phyloP scores from a whole-genome alignment of 2,797 vertebrate genomes.

The Sebastes paucispinis region DNA sequence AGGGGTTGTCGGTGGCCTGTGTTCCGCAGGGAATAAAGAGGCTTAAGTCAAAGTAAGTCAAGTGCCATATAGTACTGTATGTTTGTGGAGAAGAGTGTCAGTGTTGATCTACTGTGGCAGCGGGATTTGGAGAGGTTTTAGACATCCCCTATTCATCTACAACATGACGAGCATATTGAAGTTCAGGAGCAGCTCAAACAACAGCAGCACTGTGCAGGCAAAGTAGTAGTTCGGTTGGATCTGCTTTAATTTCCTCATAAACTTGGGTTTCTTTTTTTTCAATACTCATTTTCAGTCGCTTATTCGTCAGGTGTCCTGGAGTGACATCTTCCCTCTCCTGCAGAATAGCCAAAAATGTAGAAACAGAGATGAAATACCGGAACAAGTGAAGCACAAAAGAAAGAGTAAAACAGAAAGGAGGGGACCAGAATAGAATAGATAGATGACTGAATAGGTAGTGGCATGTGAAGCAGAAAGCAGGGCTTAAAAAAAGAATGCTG shows the following conservation, averaged over 20 bases:
- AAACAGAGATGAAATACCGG: not conserved
- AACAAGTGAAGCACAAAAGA: not conserved
- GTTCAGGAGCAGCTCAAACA: not conserved
- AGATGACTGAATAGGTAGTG: constrained; percentile 6
- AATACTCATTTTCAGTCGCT: not conserved
- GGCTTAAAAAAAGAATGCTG: not conserved
- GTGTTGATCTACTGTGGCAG: not conserved
- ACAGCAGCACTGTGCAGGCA: not conserved
- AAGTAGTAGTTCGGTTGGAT: not conserved
- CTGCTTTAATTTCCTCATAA: not conserved
- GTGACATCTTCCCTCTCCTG: not conserved
- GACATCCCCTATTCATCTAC: not conserved
- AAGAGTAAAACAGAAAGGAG: not conserved
- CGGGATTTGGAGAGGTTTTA: not conserved
- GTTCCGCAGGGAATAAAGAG: too few relatives aligned
- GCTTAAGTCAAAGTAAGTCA: too few relatives aligned
- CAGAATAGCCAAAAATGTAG: constrained; percentile 5
- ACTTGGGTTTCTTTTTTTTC: not conserved
- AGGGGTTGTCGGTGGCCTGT: too few relatives aligned
- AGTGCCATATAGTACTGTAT: not conserved
- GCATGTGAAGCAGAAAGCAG: not conserved
- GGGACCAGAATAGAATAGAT: not conserved
- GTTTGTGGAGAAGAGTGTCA: not conserved
- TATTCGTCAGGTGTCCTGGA: not conserved
- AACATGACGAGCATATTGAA: not conserved